Evolutionary conservation across 2,888 invertebrate species (phyloP), one percentile per base, ranked within the genome.

Genomic region (Punctoribates punctum): DNA sequence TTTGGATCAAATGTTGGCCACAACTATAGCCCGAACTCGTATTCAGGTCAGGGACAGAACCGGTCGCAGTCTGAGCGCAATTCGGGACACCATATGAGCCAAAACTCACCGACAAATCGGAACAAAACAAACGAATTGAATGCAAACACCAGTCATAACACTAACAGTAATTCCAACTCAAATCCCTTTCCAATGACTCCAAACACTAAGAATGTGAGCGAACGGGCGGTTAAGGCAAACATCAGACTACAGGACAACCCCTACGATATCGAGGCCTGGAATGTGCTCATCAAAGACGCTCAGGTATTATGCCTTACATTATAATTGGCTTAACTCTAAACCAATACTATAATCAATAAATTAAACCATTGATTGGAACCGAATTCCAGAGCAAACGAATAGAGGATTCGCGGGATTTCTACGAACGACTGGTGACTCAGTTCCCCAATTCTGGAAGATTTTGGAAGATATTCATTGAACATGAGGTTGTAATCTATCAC

Each of bases 401-500:
- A 73, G 92, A 92, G 76, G 95, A 96, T 84, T 94, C 96, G 6
- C 88, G 98, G 70, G 87, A 90, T 0, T 88, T 97, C 81, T 99
- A 96, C 83, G 99, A 99, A 84, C 92, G 93, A 81, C 87, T 99
- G n/a, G 93, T 99, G 0, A 86, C 88, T 0, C 93, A 94, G 8
- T 99, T 98, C 83, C 96, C 98, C 0, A 96, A 95, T 48, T 93
- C 96, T 6, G 99, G 98, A 1, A 89, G 96, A 77, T 99, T 93
- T 84, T 99, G 99, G 99, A 96, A 96, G 86, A 93, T 97, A 81
- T 99, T 96, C 85, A 96, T 97, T 81, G 96, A 97, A 83, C 95
- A 96, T 86, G 96, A 97, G 90, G 93, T 93, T 79, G 57, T 60
- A 75, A 62, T 65, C 51, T 38, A 38, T 75, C 34, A 76, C 23